Evolutionary conservation across 2,113 vertebrate genomes (phyloP), one percentile per base, ranked within the genome.

Genomic region (Colinus virginianus): DNA sequence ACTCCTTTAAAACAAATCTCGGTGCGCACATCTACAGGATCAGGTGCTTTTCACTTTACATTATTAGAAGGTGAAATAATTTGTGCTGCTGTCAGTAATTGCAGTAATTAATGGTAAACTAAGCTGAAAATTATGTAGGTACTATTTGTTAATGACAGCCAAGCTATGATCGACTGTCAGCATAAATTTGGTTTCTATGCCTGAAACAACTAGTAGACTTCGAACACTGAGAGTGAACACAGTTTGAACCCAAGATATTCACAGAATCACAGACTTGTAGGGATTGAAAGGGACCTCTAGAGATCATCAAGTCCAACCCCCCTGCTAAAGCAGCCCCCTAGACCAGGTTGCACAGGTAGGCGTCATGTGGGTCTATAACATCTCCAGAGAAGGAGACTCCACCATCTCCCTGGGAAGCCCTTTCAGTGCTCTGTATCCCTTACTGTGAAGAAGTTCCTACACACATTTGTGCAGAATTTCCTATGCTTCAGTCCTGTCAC

Each of bases 51-150:
- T 85, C 40, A 64, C 87, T 92, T 85, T n/a, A 30, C 2, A 4
- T 85, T 89, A 83, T 77, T 93, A 87, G 55, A n/a, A 77, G 43
- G 45, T 66, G 64, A 94, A 94, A 75, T 91, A 70, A 28, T 83
- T 89, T 75, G 13, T 85, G 49, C 42, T 90, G 40, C 56, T 94
- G 51, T 87, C 64, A 91, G 28, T 83, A 92, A 85, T 90, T 90
- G 63, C 3, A 71, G 69, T 88, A 85, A 92, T 94, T 94, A 82
- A n/a, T 94, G 85, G 34, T 38, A 51, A 51, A 34, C 68, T 70
- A 38, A 70, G 25, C 61, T 75, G 64, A 88, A 85, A 83, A 74
- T 83, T 58, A 74, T 8, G 36, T 66, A 77, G 46, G 71, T 74
- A 43, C 63, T 88, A 11, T 79, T 72, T 74, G 28, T 59, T 88